These are phyloP conservation scores for Gallinago paraguaiae DNA, from an alignment of 2,113 vertebrate species.

Conservation along the genomic window DNA sequence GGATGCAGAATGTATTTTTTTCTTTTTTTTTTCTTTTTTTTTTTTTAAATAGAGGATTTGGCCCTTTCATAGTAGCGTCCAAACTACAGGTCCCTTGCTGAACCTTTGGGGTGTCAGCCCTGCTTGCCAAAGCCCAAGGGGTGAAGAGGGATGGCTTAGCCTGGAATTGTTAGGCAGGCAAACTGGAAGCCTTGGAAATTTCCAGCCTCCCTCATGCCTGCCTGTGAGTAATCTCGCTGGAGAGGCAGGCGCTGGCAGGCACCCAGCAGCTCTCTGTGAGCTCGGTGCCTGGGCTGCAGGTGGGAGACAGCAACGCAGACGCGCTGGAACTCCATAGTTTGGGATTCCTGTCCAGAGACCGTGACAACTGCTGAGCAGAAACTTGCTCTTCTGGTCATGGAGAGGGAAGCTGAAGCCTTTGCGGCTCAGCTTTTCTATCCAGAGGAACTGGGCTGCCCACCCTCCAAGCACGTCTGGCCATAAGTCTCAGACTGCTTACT, in stretches of 20 bases:
- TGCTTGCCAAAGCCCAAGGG: neutral
- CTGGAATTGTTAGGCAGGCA: neutral
- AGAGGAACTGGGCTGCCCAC: neutral
- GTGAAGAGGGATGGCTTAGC: neutral
- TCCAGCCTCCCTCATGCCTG: neutral
- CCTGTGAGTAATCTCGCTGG: neutral
- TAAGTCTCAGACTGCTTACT: constrained; percentile 2
- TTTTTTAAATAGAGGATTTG: neutral
- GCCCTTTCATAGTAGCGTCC: neutral
- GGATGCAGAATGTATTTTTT: neutral
- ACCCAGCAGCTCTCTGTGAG: neutral
- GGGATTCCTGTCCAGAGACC: neutral
- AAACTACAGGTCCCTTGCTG: neutral
- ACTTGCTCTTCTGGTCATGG: neutral
- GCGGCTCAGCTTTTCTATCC: neutral
- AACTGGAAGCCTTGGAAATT: fast-evolving
- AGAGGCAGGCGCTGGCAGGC: neutral
- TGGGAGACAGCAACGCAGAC: neutral
- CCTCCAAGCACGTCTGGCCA: neutral
- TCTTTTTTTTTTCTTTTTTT: neutral
- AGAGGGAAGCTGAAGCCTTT: neutral
- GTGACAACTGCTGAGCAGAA: neutral
- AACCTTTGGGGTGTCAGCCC: neutral
- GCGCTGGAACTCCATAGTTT: neutral
- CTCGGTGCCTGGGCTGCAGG: neutral